These are phyloP conservation scores for Meriones psammophilus DNA, from an alignment of 2,797 vertebrate genomes.

Conservation along the genomic window DNA sequence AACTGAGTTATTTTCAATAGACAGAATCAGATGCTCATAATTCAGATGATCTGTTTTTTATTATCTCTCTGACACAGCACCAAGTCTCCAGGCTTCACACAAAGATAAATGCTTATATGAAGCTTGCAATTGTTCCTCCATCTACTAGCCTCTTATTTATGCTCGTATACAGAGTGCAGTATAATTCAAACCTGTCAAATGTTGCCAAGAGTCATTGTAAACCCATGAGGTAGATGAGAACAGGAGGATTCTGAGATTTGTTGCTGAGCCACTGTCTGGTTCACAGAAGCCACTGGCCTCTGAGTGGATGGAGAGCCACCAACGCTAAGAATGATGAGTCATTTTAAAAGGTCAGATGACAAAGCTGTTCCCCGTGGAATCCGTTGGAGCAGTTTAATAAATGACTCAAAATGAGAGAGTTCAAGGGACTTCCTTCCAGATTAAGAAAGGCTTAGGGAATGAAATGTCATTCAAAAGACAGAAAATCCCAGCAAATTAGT, in stretches of 20 bases:
- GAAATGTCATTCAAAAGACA: neutral
- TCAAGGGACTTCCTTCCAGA: neutral
- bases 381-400: constrained; percentile 64
- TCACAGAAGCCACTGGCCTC: constrained; percentile 57
- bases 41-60: constrained; percentile 68
- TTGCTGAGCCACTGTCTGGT: constrained; percentile 31
- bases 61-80: constrained; percentile 67
- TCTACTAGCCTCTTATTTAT: constrained; percentile 80
- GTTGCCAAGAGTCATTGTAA: neutral
- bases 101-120: constrained; percentile 82
- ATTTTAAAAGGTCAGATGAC: constrained; percentile 60
- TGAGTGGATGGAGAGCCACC: neutral
- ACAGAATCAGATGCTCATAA: constrained; percentile 50
- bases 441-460: neutral
- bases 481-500: constrained; percentile 1
- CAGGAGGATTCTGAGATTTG: constrained; percentile 43
- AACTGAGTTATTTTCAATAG: constrained; percentile 61
- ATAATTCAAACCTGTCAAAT: constrained; percentile 55
- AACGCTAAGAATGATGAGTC: constrained; percentile 29
- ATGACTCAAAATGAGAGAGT: constrained; percentile 39
- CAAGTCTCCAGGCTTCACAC: constrained; percentile 36
- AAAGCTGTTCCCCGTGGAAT: constrained; percentile 31
- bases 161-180: constrained; percentile 16
- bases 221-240: constrained; percentile 27
- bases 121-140: constrained; percentile 80